Conservation (phyloP, 2,797 vertebrate genomes). For the Rhynchotus rufescens region DNA sequence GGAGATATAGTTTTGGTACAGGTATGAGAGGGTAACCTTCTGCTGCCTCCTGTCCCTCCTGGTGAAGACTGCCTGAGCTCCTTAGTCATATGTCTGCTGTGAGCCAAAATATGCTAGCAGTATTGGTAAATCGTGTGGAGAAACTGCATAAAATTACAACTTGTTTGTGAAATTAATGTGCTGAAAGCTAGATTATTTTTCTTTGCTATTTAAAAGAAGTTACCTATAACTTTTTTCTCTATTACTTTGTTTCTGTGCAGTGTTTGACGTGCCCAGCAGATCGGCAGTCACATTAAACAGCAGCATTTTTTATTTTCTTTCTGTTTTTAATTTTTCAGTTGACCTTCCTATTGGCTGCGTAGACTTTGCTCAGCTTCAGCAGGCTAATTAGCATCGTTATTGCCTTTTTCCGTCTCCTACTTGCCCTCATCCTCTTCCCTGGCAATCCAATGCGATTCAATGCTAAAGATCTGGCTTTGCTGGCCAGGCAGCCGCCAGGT, state of each 20-base stretch:
- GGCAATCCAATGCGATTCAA: constrained; percentile 40
- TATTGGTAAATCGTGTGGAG: neutral
- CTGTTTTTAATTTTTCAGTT: constrained; percentile 13
- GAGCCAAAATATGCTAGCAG: neutral
- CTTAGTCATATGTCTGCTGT: neutral
- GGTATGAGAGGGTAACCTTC: neutral
- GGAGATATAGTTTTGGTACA: neutral
- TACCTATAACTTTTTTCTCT: neutral
- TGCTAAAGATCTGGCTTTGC: constrained; percentile 17
- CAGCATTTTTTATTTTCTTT: neutral
- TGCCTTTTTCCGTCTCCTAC: neutral
- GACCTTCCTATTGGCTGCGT: neutral
- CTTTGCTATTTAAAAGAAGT: no score
- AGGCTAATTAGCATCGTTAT: neutral
- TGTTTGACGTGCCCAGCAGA: neutral
- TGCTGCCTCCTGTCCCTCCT: rapidly evolving
- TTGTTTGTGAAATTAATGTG: neutral
- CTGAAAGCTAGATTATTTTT: no score
- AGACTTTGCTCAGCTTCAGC: constrained; percentile 9
- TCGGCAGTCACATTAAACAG: neutral
- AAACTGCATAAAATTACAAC: neutral
- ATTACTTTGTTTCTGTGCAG: neutral
- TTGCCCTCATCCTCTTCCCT: neutral
- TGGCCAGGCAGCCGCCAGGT: constrained; percentile 17
- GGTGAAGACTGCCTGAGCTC: neutral